These are phyloP conservation scores for Gnathonemus echidnorhynchus DNA, from an alignment of 2,113 vertebrate species.

Conservation along the genomic window DNA sequence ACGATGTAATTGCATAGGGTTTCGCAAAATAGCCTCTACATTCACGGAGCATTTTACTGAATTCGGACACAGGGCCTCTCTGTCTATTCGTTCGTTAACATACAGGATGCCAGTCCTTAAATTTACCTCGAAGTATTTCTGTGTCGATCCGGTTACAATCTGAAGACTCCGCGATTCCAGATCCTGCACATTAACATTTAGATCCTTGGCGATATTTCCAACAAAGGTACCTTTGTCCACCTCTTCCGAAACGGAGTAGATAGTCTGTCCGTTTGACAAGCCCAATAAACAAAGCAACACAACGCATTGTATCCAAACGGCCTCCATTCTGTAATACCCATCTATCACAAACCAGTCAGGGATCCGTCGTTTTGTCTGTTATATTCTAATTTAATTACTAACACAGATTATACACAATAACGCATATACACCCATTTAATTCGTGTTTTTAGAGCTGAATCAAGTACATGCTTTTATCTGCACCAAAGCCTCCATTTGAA, in stretches of 20 bases:
- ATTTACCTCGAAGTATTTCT: neutral
- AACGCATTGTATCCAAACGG: neutral
- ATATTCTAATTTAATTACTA: neutral
- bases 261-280: neutral
- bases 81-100: neutral
- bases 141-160: neutral
- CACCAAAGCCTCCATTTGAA: neutral
- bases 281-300: neutral
- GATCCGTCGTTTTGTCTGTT: neutral
- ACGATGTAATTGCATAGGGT: neutral
- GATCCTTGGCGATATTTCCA: constrained; percentile 41
- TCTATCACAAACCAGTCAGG: neutral
- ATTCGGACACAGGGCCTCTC: neutral
- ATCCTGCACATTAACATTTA: constrained; percentile 55
- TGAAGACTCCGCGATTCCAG: neutral
- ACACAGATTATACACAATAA: neutral
- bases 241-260: neutral
- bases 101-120: neutral
- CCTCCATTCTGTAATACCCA: neutral
- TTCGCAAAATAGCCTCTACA: neutral
- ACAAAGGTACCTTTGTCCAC: constrained; percentile 36
- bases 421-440: constrained; percentile 26
- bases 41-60: neutral
- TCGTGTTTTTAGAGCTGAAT: constrained; percentile 42
- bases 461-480: neutral